Percentiles rank a stretch among this genome's conserved stretches.
Conservation (phyloP, 2,888 invertebrate genomes). For the Cantharis lateralis region DNA sequence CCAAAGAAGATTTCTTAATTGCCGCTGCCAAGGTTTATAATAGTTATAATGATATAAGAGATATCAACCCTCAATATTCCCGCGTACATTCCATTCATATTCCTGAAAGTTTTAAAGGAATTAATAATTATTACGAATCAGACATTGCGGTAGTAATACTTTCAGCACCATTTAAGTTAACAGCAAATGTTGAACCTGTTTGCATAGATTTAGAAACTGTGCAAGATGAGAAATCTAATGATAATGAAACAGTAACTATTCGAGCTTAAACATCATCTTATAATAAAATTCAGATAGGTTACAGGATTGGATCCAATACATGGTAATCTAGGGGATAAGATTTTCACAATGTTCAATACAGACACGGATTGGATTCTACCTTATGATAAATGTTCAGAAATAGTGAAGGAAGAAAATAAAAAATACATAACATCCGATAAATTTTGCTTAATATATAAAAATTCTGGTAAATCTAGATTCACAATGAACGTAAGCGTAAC, state of each 20-base stretch:
- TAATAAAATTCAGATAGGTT: not conserved
- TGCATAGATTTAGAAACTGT: constrained; percentile 43
- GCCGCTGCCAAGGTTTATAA: constrained; percentile 44
- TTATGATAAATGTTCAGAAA: too few species aligned
- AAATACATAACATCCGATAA: too few species aligned
- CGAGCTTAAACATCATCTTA: not conserved
- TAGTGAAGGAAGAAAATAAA: too few species aligned
- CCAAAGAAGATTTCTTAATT: constrained; percentile 32
- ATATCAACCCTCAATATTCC: not conserved
- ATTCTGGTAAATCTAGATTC: too few species aligned
- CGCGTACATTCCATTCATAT: constrained; percentile 38
- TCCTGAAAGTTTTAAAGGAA: constrained; percentile 37
- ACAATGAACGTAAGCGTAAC: too few species aligned
- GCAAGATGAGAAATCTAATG: constrained; percentile 10
- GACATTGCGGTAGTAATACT: constrained; percentile 51
- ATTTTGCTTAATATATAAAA: too few species aligned
- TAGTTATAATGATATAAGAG: constrained; percentile 4
- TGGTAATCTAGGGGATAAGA: too few species aligned
- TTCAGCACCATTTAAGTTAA: constrained; percentile 40
- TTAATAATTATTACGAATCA: constrained; percentile 35
- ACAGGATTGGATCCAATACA: too few species aligned
- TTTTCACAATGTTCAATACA: too few species aligned
- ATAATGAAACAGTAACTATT: constrained; percentile 37
- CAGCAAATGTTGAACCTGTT: constrained; percentile 47
- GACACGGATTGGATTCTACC: too few species aligned